Evolutionary conservation across 2,113 vertebrate genomes (phyloP), one percentile per base, ranked within the genome.

Genomic region (Psammodynastes pulverulentus): DNA sequence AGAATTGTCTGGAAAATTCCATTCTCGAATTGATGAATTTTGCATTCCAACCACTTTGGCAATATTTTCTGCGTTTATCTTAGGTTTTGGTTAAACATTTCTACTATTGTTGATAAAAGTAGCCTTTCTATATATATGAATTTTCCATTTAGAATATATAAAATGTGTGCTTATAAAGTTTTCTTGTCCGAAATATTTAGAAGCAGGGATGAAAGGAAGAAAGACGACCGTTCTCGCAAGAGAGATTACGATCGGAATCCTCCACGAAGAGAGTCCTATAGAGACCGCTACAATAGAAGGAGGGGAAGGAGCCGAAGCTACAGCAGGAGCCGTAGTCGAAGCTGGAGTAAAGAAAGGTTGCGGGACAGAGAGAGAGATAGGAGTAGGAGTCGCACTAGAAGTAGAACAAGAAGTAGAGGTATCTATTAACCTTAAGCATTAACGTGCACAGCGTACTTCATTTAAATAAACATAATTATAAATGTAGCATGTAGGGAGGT

Each of bases 161-260:
- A 34, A 29, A 51, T 51, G 46, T 49, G 90, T 3, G 87, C 86
- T 46, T 94, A 29, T 90, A 58, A 79, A 39, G 15, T 79, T 79
- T 79, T 79, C 72, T 94, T 92, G 67, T 92, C 89, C 24, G 92
- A 5, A 93, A 43, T 95, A 8, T 96, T 95, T 94, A 99, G 99
- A 97, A 98, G 98, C 96, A 98, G 98, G 2, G 99, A 99, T 95
- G 99, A 99, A 90, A 98, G 99, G 92, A 98, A 99, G 92, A 98
- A 99, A 95, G 99, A 99, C 10, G 99, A 99, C 91, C 99, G 99
- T 79, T 98, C 98, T 94, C 98, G 99, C 8, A 99, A 99, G 96
- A 98, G 99, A 93, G 99, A 99, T 72, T 99, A 99, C 93, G 99
- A 99, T 79, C 98, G 99, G 91, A 98, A 98, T 92, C 98, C 97